phyloP scores from a whole-genome alignment of 2,888 invertebrate species.

The Penaeus monodon region DNA sequence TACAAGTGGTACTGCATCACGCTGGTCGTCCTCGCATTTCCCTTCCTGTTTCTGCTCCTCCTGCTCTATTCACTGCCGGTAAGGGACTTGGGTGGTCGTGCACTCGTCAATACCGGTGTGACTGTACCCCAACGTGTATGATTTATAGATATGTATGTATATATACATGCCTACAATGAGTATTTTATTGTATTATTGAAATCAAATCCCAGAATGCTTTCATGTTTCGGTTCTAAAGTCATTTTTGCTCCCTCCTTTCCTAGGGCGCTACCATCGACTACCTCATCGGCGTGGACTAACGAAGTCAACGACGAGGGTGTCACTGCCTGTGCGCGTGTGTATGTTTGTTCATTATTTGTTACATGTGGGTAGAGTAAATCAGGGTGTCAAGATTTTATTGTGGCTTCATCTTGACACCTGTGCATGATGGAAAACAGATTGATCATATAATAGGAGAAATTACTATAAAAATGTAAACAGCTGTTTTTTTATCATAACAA shows the following conservation, averaged over 20 bases:
- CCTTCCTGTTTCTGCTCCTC: slow-evolving; percentile 70
- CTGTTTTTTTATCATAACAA: too few species aligned
- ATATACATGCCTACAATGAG: not conserved
- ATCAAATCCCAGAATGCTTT: not conserved
- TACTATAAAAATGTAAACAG: not conserved
- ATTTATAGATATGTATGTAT: not conserved
- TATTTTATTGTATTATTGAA: not conserved
- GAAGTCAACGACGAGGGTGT: not conserved
- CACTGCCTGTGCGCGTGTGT: not conserved
- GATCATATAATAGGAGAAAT: not conserved
- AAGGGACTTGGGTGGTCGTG: slow-evolving; percentile 66
- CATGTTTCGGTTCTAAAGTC: not conserved
- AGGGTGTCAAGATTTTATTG: too few species aligned
- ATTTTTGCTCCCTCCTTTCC: not conserved
- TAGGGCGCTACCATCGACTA: slow-evolving; percentile 45
- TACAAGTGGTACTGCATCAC: slow-evolving; percentile 72
- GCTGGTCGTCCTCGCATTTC: slow-evolving; percentile 68
- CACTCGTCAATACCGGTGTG: not conserved
- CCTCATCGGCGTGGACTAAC: slow-evolving; percentile 39
- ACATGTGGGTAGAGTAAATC: too few species aligned
- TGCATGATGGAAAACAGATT: too few species aligned
- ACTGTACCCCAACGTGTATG: not conserved
- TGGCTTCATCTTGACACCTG: too few species aligned
- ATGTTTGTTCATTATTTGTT: not conserved
- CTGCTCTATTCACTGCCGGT: slow-evolving; percentile 72